Evolutionary conservation across 2,888 invertebrate species (phyloP), one percentile per base, ranked within the genome.

Genomic region (Caenorhabditis sp.): DNA sequence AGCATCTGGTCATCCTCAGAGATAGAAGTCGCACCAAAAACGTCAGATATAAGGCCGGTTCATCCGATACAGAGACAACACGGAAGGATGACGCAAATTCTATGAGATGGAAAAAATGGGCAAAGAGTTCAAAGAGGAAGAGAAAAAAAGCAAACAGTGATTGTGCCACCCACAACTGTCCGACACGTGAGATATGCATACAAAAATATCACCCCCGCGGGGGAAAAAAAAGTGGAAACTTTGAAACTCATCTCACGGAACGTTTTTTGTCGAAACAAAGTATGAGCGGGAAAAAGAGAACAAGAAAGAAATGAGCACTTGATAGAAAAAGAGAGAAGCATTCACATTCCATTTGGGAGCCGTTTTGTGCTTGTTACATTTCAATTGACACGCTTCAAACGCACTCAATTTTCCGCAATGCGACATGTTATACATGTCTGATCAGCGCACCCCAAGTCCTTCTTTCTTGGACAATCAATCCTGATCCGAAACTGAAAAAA

Each of bases 331-430:
- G 49, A 59, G 61, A 68, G 76, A 68, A 14, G 51, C 68, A 68
- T 76, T 68, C 61, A 51, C 76, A 76, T 76, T 76, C 51, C 76
- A 58, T 76, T 68, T 76, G 76, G 76, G 35, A 68, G 76, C 76
- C 76, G 68, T 49, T 51, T 68, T 66, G 56, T 75, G 74, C 47
- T 76, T 51, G 76, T 51, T 76, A 68, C 76, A 76, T 68, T 76
- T 76, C 76, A 76, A 76, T 76, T 68, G 76, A 68, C 76, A 76
- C 68, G 76, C 66, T 59, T 68, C 76, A 68, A 76, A 76, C 68
- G 58, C 76, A 76, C 68, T 76, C 68, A 68, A 68, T 68, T 76
- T 58, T 66, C 64, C 56, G 44, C 66, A 47, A 22, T 35, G 59
- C 68, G 68, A 56, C 66, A 75, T 61, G 76, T 51, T 51, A 76